Percentiles rank a stretch among this genome's conserved stretches.
phyloP scores from a whole-genome alignment of 2,888 invertebrate genomes.

The Luperina testacea region DNA sequence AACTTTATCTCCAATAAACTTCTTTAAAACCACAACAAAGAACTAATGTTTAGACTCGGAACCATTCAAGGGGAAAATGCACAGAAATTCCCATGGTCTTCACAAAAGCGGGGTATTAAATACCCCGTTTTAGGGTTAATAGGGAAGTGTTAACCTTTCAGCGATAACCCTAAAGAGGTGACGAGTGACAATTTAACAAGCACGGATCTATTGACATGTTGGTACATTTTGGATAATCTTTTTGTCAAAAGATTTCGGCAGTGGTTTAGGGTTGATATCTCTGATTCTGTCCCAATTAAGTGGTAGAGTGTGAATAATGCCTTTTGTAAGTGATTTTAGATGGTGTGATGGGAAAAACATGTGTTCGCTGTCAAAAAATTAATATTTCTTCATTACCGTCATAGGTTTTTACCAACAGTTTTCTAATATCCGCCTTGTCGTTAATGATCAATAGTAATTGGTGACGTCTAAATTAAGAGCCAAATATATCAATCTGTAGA shows the following conservation, averaged over 20 bases:
- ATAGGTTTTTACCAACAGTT: background rate
- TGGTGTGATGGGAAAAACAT: constrained; percentile 30
- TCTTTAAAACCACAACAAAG: constrained; percentile 77
- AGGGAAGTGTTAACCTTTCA: constrained; percentile 77
- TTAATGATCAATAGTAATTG: background rate
- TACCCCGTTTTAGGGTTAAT: constrained; percentile 78
- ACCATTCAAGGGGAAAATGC: constrained; percentile 84
- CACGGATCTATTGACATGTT: constrained; percentile 72
- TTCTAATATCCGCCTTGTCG: background rate
- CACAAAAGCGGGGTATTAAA: constrained; percentile 71
- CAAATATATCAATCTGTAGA: background rate
- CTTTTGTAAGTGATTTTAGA: constrained; percentile 52
- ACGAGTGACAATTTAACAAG: constrained; percentile 79
- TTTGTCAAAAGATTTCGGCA: constrained; percentile 49
- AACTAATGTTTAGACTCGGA: constrained; percentile 81
- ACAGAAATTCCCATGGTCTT: constrained; percentile 83
- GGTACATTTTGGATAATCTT: constrained; percentile 71
- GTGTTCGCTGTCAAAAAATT: background rate
- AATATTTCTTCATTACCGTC: background rate
- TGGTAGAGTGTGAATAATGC: constrained; percentile 46
- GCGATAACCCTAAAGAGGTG: constrained; percentile 72
- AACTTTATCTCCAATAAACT: constrained; percentile 70
- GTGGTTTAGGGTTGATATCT: constrained; percentile 49
- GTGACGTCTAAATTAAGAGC: background rate
- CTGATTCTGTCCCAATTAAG: constrained; percentile 52